phyloP scores from a whole-genome alignment of 2,113 vertebrate species.

The Chloebia gouldiae region DNA sequence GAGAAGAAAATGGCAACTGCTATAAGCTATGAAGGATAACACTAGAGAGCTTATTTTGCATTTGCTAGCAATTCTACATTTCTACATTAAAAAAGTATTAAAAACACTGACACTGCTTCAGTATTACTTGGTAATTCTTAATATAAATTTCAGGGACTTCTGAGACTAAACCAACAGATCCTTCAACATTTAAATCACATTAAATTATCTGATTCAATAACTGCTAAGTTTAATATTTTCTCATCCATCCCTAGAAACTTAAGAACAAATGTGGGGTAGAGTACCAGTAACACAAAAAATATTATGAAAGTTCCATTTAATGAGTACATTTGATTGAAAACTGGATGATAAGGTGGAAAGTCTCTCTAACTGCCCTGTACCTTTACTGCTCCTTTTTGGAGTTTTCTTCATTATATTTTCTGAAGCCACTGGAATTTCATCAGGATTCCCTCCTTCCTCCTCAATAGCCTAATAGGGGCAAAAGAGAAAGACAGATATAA shows the following conservation, averaged over 20 bases:
- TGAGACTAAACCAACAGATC: not conserved
- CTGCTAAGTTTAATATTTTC: not conserved
- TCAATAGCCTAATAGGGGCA: conserved; percentile 81
- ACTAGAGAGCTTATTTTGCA: not conserved
- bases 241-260: not conserved
- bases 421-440: conserved; percentile 78
- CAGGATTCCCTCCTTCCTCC: conserved; percentile 91
- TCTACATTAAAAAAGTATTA: not conserved
- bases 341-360: rapidly evolving
- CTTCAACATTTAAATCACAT: not conserved
- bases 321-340: not conserved
- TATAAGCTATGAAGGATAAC: not conserved
- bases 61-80: not conserved
- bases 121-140: not conserved
- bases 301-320: not conserved
- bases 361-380: conserved; percentile 61
- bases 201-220: not conserved
- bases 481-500: not conserved
- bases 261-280: not conserved
- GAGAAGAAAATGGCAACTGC: not conserved
- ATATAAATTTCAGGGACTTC: not conserved
- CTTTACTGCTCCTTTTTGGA: conserved; percentile 81
- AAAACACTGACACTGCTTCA: not conserved
- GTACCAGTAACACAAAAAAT: not conserved
- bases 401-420: conserved; percentile 79